Evolutionary conservation across 2,888 invertebrate species (phyloP), one percentile per base, ranked within the genome.

Genomic region (Pherbina coryleti): DNA sequence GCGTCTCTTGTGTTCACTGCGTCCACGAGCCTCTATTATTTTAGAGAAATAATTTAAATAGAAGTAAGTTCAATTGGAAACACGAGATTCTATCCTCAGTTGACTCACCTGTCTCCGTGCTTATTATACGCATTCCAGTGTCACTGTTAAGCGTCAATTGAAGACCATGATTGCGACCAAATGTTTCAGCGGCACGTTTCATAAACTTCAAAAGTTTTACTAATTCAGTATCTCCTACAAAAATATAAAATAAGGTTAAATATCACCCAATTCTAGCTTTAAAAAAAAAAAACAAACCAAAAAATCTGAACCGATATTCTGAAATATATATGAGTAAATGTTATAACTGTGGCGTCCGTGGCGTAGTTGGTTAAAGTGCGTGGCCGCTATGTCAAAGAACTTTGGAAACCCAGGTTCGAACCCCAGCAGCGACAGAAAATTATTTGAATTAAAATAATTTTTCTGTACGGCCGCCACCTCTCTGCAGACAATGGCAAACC

Each of bases 101-200:
- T 14, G n/a, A 67, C 79, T 84, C 79, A 88, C 88, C 88, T n/a
- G 84, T 73, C 69, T 85, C 86, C 5, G 84, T 81, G 5, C 69
- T 75, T 19, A 83, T 78, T 44, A 89, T 83, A 11, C 85, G 81
- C 2, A 85, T 85, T 4, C 87, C 88, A n/a, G 84, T 82, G 4
- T 88, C 88, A 77, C 84, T 83, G n/a, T 84, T 84, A 37, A 89
- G 74, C 3, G 84, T 79, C 77, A 89, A 34, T 81, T 88, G 87
- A 22, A 89, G 25, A n/a, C 85, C 89, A 81, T 89, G 89, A 79
- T 85, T 85, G 57, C 86, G 84, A 0, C 88, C 86, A 51, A 89
- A 89, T 2, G 85, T 83, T 82, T 89, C 87, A 1, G 84, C 74
- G 3, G 87, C 85, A 1, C 89, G 84, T 80, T 89, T 87, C 0